These are phyloP conservation scores for Agelaius tricolor DNA, from an alignment of 2,113 vertebrate species.

Conservation along the genomic window DNA sequence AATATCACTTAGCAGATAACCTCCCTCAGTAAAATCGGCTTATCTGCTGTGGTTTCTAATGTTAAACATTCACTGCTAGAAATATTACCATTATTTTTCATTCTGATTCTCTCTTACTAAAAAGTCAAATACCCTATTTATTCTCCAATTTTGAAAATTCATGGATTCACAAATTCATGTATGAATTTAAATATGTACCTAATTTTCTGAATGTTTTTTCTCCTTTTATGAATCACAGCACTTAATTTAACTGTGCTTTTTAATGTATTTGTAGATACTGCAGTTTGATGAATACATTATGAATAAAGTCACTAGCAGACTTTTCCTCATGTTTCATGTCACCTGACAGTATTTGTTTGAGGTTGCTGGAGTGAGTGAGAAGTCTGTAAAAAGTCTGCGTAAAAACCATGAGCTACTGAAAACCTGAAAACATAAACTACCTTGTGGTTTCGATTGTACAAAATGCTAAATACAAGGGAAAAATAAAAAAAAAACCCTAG, in stretches of 20 bases:
- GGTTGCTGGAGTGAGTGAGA: background rate
- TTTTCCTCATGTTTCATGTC: background rate
- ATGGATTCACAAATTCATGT: background rate
- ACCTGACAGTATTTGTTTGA: background rate
- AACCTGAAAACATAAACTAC: background rate
- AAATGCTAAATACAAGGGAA: background rate
- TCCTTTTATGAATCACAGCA: background rate
- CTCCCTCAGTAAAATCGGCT: background rate
- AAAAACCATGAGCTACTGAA: background rate
- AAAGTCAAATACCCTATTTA: background rate
- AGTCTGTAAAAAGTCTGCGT: background rate
- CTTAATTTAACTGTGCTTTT: background rate
- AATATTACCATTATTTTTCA: background rate
- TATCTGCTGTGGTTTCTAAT: background rate
- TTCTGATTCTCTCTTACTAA: background rate
- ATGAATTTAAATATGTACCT: background rate
- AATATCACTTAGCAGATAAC: background rate
- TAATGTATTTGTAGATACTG: background rate
- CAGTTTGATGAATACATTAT: background rate
- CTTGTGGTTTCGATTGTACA: background rate
- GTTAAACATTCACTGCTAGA: background rate
- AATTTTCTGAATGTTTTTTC: background rate
- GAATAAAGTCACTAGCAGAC: background rate
- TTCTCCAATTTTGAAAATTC: background rate
- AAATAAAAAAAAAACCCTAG: background rate